A percentile compares a stretch with the other conserved stretches of the same genome.
Evolutionary conservation across 2,113 vertebrate genomes (phyloP).

Genomic region (Benitochromis conjunctus): DNA sequence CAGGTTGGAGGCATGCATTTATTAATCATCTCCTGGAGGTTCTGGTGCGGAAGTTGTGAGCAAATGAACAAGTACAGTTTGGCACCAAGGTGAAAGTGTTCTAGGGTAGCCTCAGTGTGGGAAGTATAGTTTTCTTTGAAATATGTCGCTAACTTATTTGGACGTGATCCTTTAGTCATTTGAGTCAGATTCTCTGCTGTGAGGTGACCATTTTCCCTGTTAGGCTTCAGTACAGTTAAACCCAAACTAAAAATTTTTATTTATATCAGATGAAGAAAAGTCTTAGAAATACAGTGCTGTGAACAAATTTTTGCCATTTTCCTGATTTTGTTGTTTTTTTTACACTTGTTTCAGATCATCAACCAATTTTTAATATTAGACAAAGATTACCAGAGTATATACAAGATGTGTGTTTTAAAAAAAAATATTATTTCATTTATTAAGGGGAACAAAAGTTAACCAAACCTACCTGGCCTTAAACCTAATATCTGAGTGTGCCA

Average conservation of each 20-base stretch:
- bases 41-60: not conserved
- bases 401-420: too few relatives aligned
- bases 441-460: not conserved
- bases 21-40: conserved; percentile 45
- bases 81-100: not conserved
- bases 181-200: not conserved
- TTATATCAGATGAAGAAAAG: too few relatives aligned
- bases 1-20: conserved; percentile 25
- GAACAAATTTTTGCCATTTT: too few relatives aligned
- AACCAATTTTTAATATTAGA: too few relatives aligned
- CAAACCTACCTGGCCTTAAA: not conserved
- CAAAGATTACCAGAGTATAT: too few relatives aligned
- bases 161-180: not conserved
- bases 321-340: too few relatives aligned
- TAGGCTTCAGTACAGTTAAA: not conserved
- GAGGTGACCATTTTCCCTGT: not conserved
- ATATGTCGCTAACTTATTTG: not conserved
- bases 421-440: too few relatives aligned
- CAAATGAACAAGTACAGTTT: conserved; percentile 5
- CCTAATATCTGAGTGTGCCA: not conserved
- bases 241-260: not conserved
- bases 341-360: too few relatives aligned
- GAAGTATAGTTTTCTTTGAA: not conserved
- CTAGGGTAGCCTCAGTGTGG: not conserved
- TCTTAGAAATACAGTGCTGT: too few relatives aligned